These are phyloP conservation scores for Pseudois nayaur DNA, from an alignment of 2,113 vertebrate species.

Conservation along the genomic window DNA sequence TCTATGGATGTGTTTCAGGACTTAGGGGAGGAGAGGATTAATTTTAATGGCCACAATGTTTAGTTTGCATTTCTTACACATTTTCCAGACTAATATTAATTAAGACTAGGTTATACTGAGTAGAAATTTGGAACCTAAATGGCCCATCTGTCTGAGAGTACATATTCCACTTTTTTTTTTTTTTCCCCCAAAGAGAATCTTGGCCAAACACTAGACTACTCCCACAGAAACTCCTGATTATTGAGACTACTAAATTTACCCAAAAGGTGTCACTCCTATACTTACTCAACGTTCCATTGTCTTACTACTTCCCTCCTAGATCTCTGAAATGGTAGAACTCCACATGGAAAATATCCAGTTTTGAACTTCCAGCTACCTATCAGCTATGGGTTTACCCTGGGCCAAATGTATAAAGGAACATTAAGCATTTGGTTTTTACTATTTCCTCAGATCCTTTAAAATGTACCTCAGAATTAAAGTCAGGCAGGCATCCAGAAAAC, in stretches of 20 bases:
- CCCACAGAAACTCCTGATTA: not conserved
- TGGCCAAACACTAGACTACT: not conserved
- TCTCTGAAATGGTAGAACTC: not conserved
- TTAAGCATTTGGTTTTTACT: not conserved
- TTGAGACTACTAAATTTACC: not conserved
- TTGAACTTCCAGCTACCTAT: not conserved
- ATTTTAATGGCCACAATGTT: constrained; percentile 5
- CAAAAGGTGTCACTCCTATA: constrained; percentile 7
- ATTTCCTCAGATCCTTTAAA: not conserved
- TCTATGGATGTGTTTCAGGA: not conserved
- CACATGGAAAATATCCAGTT: no score
- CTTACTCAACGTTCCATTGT: not conserved
- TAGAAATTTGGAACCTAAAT: constrained; percentile 49
- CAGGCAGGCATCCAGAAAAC: not conserved
- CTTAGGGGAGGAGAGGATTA: not conserved
- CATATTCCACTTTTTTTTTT: constrained; percentile 7
- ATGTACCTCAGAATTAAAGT: not conserved
- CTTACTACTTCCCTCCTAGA: not conserved
- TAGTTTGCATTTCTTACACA: constrained; percentile 28
- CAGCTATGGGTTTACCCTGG: not conserved
- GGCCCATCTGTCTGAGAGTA: constrained; percentile 38
- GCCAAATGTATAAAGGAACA: not conserved
- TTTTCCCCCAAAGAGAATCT: not conserved
- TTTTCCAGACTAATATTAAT: constrained; percentile 57
- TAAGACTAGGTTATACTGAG: constrained; percentile 5